phyloP scores from a whole-genome alignment of 1,140 invertebrate genomes.

The Bradysia coprophila region DNA sequence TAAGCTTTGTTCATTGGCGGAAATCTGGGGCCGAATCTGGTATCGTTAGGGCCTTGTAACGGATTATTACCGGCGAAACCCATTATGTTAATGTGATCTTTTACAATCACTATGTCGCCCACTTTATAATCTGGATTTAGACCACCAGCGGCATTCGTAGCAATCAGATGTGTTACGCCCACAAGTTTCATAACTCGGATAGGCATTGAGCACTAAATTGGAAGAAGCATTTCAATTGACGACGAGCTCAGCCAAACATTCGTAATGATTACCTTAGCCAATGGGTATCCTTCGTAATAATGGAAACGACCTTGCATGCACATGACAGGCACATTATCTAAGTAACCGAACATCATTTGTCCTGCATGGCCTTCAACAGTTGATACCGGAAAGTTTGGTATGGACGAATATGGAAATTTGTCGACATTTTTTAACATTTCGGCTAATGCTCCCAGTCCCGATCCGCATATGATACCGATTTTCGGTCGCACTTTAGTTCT shows the following conservation, averaged over 20 bases:
- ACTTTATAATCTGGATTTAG: conserved; percentile 69
- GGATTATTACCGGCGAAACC: conserved; percentile 86
- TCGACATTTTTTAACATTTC: conserved; percentile 56
- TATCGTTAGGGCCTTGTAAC: conserved; percentile 82
- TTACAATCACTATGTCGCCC: conserved; percentile 94
- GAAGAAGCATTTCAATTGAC: not conserved
- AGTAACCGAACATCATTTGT: conserved; percentile 70
- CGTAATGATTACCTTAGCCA: not conserved
- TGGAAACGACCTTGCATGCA: conserved; percentile 95
- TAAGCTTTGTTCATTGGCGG: conserved; percentile 81
- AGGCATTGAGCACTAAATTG: conserved; percentile 59
- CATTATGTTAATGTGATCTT: conserved; percentile 90
- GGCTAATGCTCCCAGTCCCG: conserved; percentile 72
- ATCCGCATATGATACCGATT: conserved; percentile 92
- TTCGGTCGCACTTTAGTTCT: conserved; percentile 53
- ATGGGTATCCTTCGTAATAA: conserved; percentile 79
- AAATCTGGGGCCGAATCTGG: conserved; percentile 84
- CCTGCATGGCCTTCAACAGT: conserved; percentile 83
- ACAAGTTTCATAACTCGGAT: conserved; percentile 88
- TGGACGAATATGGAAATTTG: conserved; percentile 66
- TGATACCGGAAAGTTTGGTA: conserved; percentile 84
- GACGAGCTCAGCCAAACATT: no score
- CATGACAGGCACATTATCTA: conserved; percentile 59
- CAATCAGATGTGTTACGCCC: conserved; percentile 69
- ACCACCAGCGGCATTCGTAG: conserved; percentile 90